A percentile compares a stretch with the other conserved stretches of the same genome.
phyloP scores from a whole-genome alignment of 64 coral and sea anemone genomes.

The Orbicella faveolata region DNA sequence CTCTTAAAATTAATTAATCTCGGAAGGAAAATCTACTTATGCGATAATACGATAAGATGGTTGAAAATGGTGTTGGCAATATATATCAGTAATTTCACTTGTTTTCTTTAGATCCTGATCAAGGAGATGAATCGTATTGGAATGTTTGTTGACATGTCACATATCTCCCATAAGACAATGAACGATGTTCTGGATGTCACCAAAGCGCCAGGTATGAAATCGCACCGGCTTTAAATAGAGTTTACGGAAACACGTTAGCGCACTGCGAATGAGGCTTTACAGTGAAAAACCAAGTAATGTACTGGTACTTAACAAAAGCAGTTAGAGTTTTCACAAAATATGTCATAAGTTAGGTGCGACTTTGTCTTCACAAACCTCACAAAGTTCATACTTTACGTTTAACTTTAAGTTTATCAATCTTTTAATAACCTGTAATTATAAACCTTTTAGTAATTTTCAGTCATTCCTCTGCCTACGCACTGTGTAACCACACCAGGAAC shows the following conservation, averaged over 20 bases:
- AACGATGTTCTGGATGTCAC: constrained; percentile 66
- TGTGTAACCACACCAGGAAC: constrained; percentile 73
- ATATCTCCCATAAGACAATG: constrained; percentile 72
- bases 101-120: constrained; percentile 48
- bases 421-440: too few relatives aligned
- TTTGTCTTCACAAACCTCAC: too few relatives aligned
- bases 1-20: too few relatives aligned
- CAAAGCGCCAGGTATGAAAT: constrained; percentile 62
- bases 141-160: constrained; percentile 86
- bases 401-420: too few relatives aligned
- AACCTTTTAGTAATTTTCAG: constrained; percentile 3
- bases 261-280: too few relatives aligned
- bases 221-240: background rate
- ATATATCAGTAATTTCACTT: background rate
- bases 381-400: too few relatives aligned
- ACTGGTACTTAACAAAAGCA: too few relatives aligned
- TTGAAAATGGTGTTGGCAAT: background rate
- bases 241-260: background rate
- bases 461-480: constrained; percentile 72
- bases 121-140: constrained; percentile 86
- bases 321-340: too few relatives aligned
- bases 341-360: too few relatives aligned
- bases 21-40: too few relatives aligned
- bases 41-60: background rate
- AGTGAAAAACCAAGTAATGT: too few relatives aligned